These are phyloP conservation scores for Coracias cyanogaster DNA, from an alignment of 2,797 vertebrate species.

Conservation along the genomic window DNA sequence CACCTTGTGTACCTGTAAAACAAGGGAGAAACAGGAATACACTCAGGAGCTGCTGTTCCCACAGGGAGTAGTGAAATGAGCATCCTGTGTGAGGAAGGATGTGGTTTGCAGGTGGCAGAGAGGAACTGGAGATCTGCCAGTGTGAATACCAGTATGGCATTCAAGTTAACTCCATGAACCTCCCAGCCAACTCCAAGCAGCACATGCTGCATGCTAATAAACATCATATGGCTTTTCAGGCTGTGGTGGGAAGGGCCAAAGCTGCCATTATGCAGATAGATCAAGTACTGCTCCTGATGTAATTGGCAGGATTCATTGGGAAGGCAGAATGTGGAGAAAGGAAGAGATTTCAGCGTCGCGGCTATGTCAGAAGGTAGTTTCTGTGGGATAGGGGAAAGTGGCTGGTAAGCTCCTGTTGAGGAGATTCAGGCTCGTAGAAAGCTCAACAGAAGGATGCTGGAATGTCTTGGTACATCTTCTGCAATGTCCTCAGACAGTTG, in stretches of 20 bases:
- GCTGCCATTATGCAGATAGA: not conserved
- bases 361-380: not conserved
- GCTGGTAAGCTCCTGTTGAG: not conserved
- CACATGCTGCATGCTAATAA: constrained; percentile 42
- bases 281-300: not conserved
- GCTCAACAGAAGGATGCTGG: not conserved
- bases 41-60: not conserved
- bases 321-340: not conserved
- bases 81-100: not conserved
- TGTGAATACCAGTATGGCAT: not conserved
- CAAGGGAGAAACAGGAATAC: not conserved
- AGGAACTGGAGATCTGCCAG: constrained; percentile 24
- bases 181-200: not conserved
- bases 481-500: not conserved
- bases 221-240: constrained; percentile 40
- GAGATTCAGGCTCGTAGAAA: not conserved
- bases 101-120: constrained; percentile 40
- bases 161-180: not conserved
- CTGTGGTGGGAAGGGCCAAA: constrained; percentile 10
- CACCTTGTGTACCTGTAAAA: not conserved
- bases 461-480: not conserved
- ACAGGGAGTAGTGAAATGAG: not conserved
- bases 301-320: not conserved
- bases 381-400: not conserved
- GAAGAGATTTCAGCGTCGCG: not conserved